Evolutionary conservation across 2,888 invertebrate species (phyloP).

Genomic region (Mycalesis mineus): DNA sequence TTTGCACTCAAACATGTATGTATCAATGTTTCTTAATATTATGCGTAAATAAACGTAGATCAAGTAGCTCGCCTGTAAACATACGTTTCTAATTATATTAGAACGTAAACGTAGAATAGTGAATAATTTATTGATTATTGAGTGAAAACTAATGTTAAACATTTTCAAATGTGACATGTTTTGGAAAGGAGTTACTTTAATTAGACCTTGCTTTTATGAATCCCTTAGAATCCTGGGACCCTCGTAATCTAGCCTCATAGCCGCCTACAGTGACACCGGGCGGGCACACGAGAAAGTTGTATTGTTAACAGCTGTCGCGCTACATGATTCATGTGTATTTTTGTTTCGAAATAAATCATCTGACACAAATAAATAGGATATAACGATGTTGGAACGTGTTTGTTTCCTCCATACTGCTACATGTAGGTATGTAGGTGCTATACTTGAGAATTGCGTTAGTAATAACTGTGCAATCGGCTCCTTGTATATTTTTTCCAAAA

Average conservation of each 20-base stretch:
- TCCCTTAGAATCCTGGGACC: slow-evolving; percentile 20
- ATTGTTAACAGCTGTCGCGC: slow-evolving; percentile 63
- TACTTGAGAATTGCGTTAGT: background rate
- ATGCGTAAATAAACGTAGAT: no score
- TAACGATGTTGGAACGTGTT: slow-evolving; percentile 13
- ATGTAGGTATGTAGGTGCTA: no score
- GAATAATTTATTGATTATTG: no score
- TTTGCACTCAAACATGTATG: no score
- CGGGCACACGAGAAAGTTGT: slow-evolving; percentile 44
- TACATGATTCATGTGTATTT: slow-evolving; percentile 61
- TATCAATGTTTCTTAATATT: no score
- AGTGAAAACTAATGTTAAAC: no score
- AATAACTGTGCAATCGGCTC: no score
- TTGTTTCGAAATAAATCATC: slow-evolving; percentile 58
- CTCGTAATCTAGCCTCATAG: slow-evolving; percentile 34
- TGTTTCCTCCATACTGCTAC: background rate
- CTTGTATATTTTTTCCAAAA: no score
- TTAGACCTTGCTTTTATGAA: slow-evolving; percentile 6
- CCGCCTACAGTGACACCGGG: slow-evolving; percentile 39
- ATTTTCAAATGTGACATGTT: slow-evolving; percentile 3
- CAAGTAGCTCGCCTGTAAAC: no score
- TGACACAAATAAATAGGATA: slow-evolving; percentile 23
- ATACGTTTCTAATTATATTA: no score
- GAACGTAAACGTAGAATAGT: no score
- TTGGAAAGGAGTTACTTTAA: slow-evolving; percentile 14